Conservation (phyloP, 2,797 vertebrate species). For the Calcarius lapponicus region DNA sequence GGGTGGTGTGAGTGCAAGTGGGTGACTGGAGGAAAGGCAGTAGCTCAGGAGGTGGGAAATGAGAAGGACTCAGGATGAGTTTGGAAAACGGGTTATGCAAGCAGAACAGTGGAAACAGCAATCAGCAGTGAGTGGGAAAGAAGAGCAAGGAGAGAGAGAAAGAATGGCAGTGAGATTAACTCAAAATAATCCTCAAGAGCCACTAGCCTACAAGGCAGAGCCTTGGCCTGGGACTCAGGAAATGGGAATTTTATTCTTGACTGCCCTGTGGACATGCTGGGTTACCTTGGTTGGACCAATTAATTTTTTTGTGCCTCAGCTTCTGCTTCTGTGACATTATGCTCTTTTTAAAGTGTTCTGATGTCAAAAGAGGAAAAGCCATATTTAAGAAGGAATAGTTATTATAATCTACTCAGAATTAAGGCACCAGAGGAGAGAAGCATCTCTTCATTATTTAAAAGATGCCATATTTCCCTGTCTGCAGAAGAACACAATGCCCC, state of each 20-base stretch:
- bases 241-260: neutral
- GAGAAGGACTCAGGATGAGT: neutral
- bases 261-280: neutral
- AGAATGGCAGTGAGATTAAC: neutral
- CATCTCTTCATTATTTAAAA: neutral
- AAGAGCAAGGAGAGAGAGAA: neutral
- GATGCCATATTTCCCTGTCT: neutral
- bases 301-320: neutral
- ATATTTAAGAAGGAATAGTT: neutral
- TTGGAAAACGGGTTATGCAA: neutral
- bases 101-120: neutral
- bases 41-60: neutral
- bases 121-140: neutral
- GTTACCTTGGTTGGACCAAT: neutral
- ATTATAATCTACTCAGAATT: neutral
- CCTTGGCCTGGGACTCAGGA: neutral
- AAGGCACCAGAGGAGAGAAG: neutral
- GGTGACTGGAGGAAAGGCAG: neutral
- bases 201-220: neutral
- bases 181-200: neutral
- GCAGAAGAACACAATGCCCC: neutral
- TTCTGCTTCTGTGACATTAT: neutral
- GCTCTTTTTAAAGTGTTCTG: neutral
- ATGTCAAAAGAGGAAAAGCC: neutral
- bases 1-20: neutral